Evolutionary conservation across 2,888 invertebrate genomes (phyloP), one percentile per base, ranked within the genome.

Genomic region (Achlya flavicornis): DNA sequence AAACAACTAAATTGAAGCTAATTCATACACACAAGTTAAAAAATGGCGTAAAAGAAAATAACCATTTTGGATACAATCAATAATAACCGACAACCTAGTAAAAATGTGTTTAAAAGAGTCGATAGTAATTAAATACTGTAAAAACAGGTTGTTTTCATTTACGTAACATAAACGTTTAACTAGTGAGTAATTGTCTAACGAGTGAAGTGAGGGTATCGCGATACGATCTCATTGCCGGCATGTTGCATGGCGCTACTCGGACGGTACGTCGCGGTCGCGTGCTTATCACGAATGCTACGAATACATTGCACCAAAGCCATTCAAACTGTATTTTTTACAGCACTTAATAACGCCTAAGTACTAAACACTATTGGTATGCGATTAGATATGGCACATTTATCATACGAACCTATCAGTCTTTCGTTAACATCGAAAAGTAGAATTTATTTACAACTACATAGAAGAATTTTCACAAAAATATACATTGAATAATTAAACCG

Each of bases 371-470:
- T 73, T 71, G 70, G 66, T 71, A 76, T 70, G 72, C 77, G 77
- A 72, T 79, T 71, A 86, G 88, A 91, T 90, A 92, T 92, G 93
- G 93, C 93, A 92, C 92, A 86, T 87, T 84, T 74, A 85, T 80
- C 83, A 81, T 92, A 90, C 71, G 86, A 86, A 84, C 77, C 91
- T 92, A 92, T 93, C 93, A 93, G 93, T 93, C 93, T 92, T 92
- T 88, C 68, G 81, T 81, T 75, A 81, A 79, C 76, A 83, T 80
- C 70, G 76, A 81, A 80, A 80, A 78, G 81, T 70, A 68, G 57
- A 64, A 64, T 66, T 71, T 74, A 80, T 84, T 77, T 85, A 82
- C 81, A 82, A 74, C 71, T 76, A 74, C 63, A 48, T 12, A 46
- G 3, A 26, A 16, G 10, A 59, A 11, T 16, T 14, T 59, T 59